Conservation (phyloP, 2,888 invertebrate genomes). For the Microplitis manilae region DNA sequence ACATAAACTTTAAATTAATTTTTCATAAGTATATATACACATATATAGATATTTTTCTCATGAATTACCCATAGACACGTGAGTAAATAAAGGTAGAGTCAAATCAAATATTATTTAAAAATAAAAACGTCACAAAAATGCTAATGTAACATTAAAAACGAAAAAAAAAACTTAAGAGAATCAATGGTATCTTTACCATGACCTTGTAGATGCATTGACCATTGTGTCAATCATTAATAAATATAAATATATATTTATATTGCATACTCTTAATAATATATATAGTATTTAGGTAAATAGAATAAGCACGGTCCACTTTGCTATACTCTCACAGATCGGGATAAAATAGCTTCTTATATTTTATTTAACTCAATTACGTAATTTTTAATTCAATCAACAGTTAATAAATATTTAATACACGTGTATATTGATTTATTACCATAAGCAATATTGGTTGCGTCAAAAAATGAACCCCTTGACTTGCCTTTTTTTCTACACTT, state of each 20-base stretch:
- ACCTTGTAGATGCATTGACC: constrained; percentile 34
- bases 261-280: no score
- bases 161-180: constrained; percentile 8
- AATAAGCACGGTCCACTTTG: constrained; percentile 34
- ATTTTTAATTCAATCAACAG: constrained; percentile 18
- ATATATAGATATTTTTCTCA: constrained; percentile 19
- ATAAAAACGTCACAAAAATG: constrained; percentile 44
- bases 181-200: constrained; percentile 29
- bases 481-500: background rate
- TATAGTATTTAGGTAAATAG: constrained; percentile 31
- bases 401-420: constrained; percentile 15
- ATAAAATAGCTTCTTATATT: constrained; percentile 12
- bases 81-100: constrained; percentile 51
- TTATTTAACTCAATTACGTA: constrained; percentile 28
- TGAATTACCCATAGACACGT: constrained; percentile 49
- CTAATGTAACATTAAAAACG: constrained; percentile 27
- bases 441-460: constrained; percentile 8
- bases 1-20: constrained; percentile 28
- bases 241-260: background rate
- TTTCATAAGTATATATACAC: background rate
- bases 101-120: constrained; percentile 53
- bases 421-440: constrained; percentile 12
- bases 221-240: constrained; percentile 25
- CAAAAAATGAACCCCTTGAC: constrained; percentile 16
- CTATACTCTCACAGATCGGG: constrained; percentile 28